Percentiles rank a stretch among this genome's conserved stretches.
Evolutionary conservation across 1,140 invertebrate species (phyloP).

Genomic region (Tachypleus tridentatus): DNA sequence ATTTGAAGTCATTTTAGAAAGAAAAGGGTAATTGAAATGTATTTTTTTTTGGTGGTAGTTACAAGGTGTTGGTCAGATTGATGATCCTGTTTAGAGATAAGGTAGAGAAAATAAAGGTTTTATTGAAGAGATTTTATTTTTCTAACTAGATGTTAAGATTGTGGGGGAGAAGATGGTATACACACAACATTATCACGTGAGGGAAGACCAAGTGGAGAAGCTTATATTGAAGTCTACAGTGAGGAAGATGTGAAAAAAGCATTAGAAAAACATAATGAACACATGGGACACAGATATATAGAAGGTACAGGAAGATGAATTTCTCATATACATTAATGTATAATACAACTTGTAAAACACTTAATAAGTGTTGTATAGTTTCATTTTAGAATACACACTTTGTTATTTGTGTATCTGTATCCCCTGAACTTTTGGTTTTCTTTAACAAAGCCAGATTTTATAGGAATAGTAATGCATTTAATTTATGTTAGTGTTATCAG

Average conservation of each 20-base stretch:
- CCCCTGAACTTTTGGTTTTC: too few species aligned
- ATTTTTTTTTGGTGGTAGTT: neutral
- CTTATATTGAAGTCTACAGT: conserved; percentile 69
- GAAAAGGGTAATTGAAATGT: too few species aligned
- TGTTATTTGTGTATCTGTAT: too few species aligned
- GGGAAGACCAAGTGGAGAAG: conserved; percentile 82
- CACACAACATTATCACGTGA: conserved; percentile 78
- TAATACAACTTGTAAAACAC: too few species aligned
- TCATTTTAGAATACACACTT: too few species aligned
- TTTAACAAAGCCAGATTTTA: too few species aligned
- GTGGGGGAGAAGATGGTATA: conserved; percentile 58
- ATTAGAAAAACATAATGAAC: conserved; percentile 69
- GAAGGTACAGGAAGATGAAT: conserved; percentile 50
- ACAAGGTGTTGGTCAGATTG: conserved; percentile 1
- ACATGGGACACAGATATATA: conserved; percentile 86
- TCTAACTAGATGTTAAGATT: conserved; percentile 30
- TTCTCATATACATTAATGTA: too few species aligned
- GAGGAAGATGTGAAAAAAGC: conserved; percentile 67
- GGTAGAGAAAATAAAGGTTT: conserved; percentile 34
- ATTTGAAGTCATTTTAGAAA: too few species aligned
- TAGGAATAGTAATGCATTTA: too few species aligned
- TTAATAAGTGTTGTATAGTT: too few species aligned
- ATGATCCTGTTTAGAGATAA: conserved; percentile 5
- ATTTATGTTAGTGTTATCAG: too few species aligned
- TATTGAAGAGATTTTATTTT: too few species aligned